A percentile compares a stretch with the other conserved stretches of the same genome.
These are phyloP conservation scores for Diarsia mendica DNA, from an alignment of 2,888 invertebrate species.

Conservation along the genomic window DNA sequence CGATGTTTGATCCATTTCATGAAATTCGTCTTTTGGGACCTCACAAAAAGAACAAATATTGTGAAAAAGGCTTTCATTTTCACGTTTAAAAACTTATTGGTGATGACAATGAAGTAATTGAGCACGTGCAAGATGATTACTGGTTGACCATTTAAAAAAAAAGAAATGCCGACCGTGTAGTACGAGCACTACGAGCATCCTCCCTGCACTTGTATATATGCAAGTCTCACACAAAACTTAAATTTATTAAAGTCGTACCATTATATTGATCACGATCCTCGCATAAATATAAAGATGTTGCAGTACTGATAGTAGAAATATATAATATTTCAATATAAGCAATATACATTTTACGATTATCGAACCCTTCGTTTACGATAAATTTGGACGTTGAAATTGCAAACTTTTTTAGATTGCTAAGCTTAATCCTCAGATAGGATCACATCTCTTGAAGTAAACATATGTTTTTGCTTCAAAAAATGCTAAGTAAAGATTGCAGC, in stretches of 20 bases:
- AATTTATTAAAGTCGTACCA: neutral
- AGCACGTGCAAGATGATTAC: neutral
- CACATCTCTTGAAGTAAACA: conserved; percentile 26
- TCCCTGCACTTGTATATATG: neutral
- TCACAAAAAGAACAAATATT: neutral
- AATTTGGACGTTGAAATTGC: conserved; percentile 10
- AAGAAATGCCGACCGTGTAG: neutral
- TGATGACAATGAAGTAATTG: neutral
- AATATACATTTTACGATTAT: conserved; percentile 20
- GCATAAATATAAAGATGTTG: neutral
- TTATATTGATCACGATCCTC: neutral
- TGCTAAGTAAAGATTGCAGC: conserved; percentile 20
- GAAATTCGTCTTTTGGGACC: neutral
- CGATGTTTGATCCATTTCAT: conserved; percentile 12
- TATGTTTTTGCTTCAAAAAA: conserved; percentile 29
- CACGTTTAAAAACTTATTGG: neutral
- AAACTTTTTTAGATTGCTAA: conserved; percentile 33
- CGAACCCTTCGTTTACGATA: conserved; percentile 17
- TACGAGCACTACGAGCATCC: neutral
- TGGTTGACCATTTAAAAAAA: neutral
- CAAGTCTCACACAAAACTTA: neutral
- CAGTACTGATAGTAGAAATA: conserved; percentile 13
- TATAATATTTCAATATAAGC: conserved; percentile 11
- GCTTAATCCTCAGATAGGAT: conserved; percentile 32
- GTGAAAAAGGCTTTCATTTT: neutral